These are phyloP conservation scores for Gephyroberyx darwinii DNA, from an alignment of 2,797 vertebrate species.

Conservation along the genomic window DNA sequence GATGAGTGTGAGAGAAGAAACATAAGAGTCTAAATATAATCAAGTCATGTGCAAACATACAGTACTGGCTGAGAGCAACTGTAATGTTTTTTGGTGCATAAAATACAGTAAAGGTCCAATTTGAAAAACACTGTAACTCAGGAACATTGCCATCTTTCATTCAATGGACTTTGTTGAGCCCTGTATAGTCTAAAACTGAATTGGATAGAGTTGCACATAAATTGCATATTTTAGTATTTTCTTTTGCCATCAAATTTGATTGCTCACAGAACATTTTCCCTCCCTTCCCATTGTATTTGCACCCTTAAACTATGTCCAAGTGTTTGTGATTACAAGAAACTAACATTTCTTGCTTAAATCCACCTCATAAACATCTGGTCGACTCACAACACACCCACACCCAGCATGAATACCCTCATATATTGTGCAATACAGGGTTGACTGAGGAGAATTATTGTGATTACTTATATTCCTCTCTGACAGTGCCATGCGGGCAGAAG, in stretches of 20 bases:
- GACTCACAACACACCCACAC: conserved; percentile 49
- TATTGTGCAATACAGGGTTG: conserved; percentile 59
- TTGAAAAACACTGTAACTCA: neutral
- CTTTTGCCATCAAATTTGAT: conserved; percentile 7
- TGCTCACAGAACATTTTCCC: neutral
- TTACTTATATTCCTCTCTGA: conserved; percentile 31
- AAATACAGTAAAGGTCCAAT: neutral
- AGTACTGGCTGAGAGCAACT: neutral
- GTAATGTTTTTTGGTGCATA: neutral
- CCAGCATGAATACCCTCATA: conserved; percentile 45
- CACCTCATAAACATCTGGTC: conserved; percentile 68
- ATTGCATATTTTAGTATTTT: neutral
- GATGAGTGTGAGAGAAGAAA: neutral
- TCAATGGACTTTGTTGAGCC: neutral
- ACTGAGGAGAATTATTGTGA: conserved; percentile 40
- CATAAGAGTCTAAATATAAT: no score
- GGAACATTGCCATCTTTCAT: neutral
- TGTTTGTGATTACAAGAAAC: conserved; percentile 58
- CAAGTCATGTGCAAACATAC: neutral
- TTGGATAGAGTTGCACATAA: conserved; percentile 1
- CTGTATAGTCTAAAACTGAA: neutral
- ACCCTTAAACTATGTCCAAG: conserved; percentile 25
- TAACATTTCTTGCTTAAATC: conserved; percentile 63
- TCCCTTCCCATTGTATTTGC: conserved; percentile 12
- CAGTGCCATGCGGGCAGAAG: conserved; percentile 3